phyloP scores from a whole-genome alignment of 2,113 vertebrate species.

The Tretioscincus oriximinensis region DNA sequence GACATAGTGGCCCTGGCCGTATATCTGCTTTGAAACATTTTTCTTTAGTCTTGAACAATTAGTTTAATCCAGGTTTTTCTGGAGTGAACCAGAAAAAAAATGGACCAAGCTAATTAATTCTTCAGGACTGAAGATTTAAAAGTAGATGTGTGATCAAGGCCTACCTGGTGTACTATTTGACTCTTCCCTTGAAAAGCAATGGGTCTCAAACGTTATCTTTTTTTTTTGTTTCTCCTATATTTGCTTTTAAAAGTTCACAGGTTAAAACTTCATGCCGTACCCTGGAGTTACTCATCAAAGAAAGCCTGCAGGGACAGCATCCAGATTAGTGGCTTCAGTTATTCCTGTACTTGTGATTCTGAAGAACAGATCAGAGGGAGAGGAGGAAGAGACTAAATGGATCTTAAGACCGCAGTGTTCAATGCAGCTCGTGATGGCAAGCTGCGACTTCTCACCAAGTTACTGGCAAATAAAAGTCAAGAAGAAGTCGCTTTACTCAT shows the following conservation, averaged over 20 bases:
- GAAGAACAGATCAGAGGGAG: slow-evolving; percentile 40
- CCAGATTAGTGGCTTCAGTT: slow-evolving; percentile 39
- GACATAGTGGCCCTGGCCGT: too few species aligned
- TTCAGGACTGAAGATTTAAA: not conserved
- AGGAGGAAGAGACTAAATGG: slow-evolving; percentile 77
- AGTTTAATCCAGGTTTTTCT: too few species aligned
- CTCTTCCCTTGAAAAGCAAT: not conserved
- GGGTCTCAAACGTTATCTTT: not conserved
- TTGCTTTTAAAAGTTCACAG: slow-evolving; percentile 37
- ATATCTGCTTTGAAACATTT: too few species aligned
- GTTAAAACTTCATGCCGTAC: slow-evolving; percentile 35
- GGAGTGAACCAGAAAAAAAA: too few species aligned
- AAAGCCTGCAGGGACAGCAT: slow-evolving; percentile 26
- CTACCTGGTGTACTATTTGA: slow-evolving; percentile 2
- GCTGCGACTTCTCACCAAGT: slow-evolving; percentile 91
- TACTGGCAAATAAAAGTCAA: slow-evolving; percentile 90
- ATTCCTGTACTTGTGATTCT: slow-evolving; percentile 14
- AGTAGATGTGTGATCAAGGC: not conserved
- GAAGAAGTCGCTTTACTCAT: slow-evolving; percentile 87
- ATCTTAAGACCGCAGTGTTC: slow-evolving; percentile 97
- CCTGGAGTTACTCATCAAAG: slow-evolving; percentile 5
- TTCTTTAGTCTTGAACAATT: too few species aligned
- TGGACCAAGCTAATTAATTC: not conserved
- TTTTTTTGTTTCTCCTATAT: slow-evolving; percentile 33
- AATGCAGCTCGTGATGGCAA: slow-evolving; percentile 98